Conservation (phyloP, 1,140 invertebrate species). For the Pseudomyrmex gracilis region DNA sequence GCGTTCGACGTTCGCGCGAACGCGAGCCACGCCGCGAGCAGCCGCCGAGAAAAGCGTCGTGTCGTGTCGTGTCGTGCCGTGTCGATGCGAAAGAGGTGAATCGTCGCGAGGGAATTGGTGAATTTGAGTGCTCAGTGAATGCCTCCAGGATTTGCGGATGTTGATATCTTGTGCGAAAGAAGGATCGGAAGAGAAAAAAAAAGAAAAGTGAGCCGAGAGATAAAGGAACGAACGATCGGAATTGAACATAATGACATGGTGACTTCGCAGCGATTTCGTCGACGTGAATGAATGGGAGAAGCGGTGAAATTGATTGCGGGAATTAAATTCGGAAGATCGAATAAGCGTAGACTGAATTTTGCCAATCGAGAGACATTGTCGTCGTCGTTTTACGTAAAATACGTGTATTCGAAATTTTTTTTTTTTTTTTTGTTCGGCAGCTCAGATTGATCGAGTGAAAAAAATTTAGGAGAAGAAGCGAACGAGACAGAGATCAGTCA, state of each 20-base stretch:
- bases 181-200: not conserved
- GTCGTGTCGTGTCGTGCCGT: not conserved
- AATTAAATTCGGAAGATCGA: not conserved
- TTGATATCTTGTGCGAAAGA: not conserved
- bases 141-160: not conserved
- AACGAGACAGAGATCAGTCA: slow-evolving; percentile 8
- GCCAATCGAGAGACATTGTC: not conserved
- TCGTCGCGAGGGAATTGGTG: not conserved
- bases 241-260: not conserved
- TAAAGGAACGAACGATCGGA: not conserved
- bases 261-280: not conserved
- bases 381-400: not conserved
- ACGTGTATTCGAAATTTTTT: no score
- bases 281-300: not conserved
- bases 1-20: slow-evolving; percentile 64
- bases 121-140: not conserved
- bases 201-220: not conserved
- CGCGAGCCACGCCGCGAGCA: slow-evolving; percentile 34
- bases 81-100: not conserved
- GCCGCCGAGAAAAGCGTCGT: not conserved
- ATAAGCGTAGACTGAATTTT: not conserved
- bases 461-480: not conserved
- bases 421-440: no score
- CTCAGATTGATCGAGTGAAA: not conserved
- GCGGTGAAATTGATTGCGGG: not conserved